phyloP scores from a whole-genome alignment of 2,113 vertebrate species.

The Laticauda colubrina region DNA sequence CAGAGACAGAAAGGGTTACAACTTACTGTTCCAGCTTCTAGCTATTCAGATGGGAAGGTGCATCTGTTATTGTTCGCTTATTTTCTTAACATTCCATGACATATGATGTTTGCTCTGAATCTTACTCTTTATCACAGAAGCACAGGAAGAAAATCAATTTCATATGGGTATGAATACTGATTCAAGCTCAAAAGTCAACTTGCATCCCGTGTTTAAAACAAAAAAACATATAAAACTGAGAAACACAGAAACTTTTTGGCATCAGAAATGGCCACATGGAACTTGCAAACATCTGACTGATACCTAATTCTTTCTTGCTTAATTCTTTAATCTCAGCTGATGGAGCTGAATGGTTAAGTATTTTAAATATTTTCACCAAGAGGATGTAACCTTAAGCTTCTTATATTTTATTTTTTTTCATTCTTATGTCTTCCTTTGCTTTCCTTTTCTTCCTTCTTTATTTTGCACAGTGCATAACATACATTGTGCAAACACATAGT shows the following conservation, averaged over 20 bases:
- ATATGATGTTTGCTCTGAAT: not conserved
- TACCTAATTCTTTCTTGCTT: not conserved
- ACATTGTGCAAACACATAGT: not conserved
- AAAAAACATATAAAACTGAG: not conserved
- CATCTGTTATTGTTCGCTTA: not conserved
- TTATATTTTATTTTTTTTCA: not conserved
- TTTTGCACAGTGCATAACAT: not conserved
- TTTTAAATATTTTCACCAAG: not conserved
- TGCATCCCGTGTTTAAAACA: not conserved
- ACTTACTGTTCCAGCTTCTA: not conserved
- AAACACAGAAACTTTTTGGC: not conserved
- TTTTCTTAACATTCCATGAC: not conserved
- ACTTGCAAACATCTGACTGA: not conserved
- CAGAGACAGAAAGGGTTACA: not conserved
- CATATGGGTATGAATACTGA: not conserved
- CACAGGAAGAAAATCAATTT: not conserved
- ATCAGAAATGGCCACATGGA: not conserved
- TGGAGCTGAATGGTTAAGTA: not conserved
- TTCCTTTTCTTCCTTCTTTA: not conserved
- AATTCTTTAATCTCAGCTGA: not conserved
- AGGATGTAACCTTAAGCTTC: not conserved
- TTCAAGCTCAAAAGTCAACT: not conserved
- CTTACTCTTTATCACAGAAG: not conserved
- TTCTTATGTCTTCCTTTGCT: not conserved
- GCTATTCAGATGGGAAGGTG: not conserved